Percentiles rank a stretch among this genome's conserved stretches.
Conservation (phyloP, 2,888 invertebrate genomes). For the Pecten maximus region DNA sequence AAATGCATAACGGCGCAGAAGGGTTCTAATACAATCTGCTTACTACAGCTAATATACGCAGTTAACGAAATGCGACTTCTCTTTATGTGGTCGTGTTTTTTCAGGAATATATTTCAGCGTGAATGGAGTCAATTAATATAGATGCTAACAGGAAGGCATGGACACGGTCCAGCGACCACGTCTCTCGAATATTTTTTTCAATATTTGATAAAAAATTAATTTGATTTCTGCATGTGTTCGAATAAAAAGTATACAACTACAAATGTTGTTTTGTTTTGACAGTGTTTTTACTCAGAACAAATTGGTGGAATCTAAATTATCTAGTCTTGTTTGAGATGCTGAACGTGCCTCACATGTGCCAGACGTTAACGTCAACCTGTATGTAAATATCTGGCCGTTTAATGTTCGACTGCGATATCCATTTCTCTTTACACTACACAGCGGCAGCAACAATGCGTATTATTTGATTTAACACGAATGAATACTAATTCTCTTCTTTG, state of each 20-base stretch:
- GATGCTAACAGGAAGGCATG: background rate
- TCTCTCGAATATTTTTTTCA: background rate
- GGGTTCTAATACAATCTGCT: background rate
- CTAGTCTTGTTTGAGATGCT: background rate
- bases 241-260: background rate
- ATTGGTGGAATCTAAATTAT: background rate
- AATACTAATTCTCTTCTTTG: background rate
- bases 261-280: background rate
- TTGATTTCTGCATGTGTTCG: background rate
- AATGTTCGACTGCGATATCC: background rate
- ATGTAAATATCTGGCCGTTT: background rate
- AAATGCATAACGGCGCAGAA: slow-evolving; percentile 17
- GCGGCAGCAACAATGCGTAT: background rate
- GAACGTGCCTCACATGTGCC: background rate
- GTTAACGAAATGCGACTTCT: background rate
- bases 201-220: background rate
- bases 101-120: slow-evolving; percentile 4
- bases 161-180: background rate
- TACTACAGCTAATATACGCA: background rate
- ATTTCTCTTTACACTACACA: background rate
- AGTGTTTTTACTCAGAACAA: background rate
- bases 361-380: background rate
- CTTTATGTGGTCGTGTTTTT: background rate
- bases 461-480: background rate
- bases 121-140: background rate